A percentile compares a stretch with the other conserved stretches of the same genome.
These are phyloP conservation scores for Petrophora chlorosata DNA, from an alignment of 2,888 invertebrate species.

Conservation along the genomic window DNA sequence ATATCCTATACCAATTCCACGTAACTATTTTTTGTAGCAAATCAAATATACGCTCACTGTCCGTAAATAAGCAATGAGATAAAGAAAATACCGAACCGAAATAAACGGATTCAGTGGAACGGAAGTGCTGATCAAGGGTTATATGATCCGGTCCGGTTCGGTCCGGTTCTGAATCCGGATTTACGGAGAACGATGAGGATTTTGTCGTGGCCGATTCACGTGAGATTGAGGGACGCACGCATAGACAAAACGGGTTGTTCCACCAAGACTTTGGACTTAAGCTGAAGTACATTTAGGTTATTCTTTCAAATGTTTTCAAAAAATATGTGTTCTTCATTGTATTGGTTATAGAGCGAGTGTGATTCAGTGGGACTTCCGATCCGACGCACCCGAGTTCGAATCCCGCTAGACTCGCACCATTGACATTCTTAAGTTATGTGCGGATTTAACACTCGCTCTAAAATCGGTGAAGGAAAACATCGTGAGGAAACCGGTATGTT, in stretches of 20 bases:
- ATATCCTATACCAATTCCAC: no score
- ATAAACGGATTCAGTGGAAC: conserved; percentile 40
- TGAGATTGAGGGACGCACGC: conserved; percentile 52
- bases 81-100: conserved; percentile 34
- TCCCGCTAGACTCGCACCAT: no score
- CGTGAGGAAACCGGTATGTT: no score
- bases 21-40: conserved; percentile 4
- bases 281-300: not conserved
- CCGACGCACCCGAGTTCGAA: no score
- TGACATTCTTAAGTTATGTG: no score
- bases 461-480: no score
- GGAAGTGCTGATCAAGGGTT: conserved; percentile 65
- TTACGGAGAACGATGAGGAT: conserved; percentile 46
- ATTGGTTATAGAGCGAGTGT: no score
- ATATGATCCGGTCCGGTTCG: conserved; percentile 42
- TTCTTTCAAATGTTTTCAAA: not conserved
- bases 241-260: conserved; percentile 25
- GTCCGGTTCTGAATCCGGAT: conserved; percentile 38
- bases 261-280: conserved; percentile 25
- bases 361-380: no score
- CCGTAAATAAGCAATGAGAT: conserved; percentile 45
- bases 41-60: conserved; percentile 29
- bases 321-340: no score
- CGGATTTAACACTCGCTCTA: no score
- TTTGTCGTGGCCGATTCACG: conserved; percentile 50